Percentiles rank a stretch among this genome's conserved stretches.
Evolutionary conservation across 2,888 invertebrate species (phyloP).

Genomic region (Dichetophora obliterata): DNA sequence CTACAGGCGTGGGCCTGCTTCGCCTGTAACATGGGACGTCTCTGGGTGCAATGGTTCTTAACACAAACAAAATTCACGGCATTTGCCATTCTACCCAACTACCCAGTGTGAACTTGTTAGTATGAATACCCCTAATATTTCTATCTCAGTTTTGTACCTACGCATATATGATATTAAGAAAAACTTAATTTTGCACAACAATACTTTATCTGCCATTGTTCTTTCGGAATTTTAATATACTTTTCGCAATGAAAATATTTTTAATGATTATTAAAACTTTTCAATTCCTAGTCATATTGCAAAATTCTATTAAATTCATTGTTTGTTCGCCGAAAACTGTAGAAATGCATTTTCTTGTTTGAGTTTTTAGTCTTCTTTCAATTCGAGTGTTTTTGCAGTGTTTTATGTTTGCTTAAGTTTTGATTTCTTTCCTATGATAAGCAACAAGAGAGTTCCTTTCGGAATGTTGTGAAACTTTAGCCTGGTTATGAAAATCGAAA

Average conservation of each 20-base stretch:
- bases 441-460: neutral
- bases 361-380: neutral
- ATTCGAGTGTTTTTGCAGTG: neutral
- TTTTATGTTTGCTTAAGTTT: neutral
- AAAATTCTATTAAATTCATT: neutral
- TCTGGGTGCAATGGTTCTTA: no score
- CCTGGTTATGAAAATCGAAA: neutral
- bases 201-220: constrained; percentile 9
- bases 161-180: neutral
- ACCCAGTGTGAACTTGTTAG: no score
- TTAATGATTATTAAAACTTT: constrained; percentile 12
- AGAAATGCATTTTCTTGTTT: constrained; percentile 1
- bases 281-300: constrained; percentile 2
- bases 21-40: no score
- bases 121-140: no score
- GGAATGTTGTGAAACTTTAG: neutral
- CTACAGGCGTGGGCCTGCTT: no score
- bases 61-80: no score
- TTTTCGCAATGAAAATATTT: constrained; percentile 10
- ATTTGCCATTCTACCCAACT: no score
- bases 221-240: constrained; percentile 16
- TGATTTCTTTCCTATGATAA: no score
- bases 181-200: neutral
- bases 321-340: neutral
- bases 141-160: neutral